Percentiles rank a stretch among this genome's conserved stretches.
Evolutionary conservation across 2,888 invertebrate genomes (phyloP).

Genomic region (Drosophila lutescens): DNA sequence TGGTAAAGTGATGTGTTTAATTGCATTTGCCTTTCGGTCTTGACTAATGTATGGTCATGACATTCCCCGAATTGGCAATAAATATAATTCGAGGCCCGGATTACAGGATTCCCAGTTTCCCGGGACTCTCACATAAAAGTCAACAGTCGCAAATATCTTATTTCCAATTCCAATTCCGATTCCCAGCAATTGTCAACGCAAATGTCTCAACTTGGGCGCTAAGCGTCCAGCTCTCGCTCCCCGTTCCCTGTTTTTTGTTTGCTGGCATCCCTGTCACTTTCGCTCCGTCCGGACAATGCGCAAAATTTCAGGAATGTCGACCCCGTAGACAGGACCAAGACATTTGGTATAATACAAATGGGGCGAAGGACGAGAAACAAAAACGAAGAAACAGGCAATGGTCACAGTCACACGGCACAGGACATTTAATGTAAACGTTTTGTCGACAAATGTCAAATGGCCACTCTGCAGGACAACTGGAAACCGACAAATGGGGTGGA

Average conservation of each 20-base stretch:
- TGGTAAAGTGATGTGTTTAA: slow-evolving; percentile 31
- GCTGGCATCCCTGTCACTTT: slow-evolving; percentile 47
- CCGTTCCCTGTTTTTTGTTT: neutral
- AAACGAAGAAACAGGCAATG: slow-evolving; percentile 45
- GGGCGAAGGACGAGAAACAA: slow-evolving; percentile 30
- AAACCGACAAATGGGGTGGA: slow-evolving; percentile 13
- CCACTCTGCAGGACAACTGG: slow-evolving; percentile 52
- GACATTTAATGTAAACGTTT: slow-evolving; percentile 80
- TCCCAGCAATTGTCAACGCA: slow-evolving; percentile 70
- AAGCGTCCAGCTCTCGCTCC: slow-evolving; percentile 16
- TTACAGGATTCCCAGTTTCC: neutral
- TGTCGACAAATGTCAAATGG: slow-evolving; percentile 80
- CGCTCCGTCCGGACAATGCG: slow-evolving; percentile 58
- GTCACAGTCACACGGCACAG: slow-evolving; percentile 60
- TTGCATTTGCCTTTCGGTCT: slow-evolving; percentile 31
- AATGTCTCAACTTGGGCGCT: slow-evolving; percentile 72
- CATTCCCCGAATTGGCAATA: slow-evolving; percentile 31
- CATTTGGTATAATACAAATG: slow-evolving; percentile 44
- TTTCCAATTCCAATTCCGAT: slow-evolving; percentile 36
- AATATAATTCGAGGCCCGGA: slow-evolving; percentile 11
- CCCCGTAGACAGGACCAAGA: slow-evolving; percentile 60
- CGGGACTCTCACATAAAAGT: slow-evolving; percentile 13
- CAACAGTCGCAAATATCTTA: slow-evolving; percentile 33
- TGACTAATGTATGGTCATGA: slow-evolving; percentile 34
- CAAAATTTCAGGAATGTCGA: slow-evolving; percentile 68